phyloP scores from a whole-genome alignment of 1,140 invertebrate genomes.

The Linepithema humile region DNA sequence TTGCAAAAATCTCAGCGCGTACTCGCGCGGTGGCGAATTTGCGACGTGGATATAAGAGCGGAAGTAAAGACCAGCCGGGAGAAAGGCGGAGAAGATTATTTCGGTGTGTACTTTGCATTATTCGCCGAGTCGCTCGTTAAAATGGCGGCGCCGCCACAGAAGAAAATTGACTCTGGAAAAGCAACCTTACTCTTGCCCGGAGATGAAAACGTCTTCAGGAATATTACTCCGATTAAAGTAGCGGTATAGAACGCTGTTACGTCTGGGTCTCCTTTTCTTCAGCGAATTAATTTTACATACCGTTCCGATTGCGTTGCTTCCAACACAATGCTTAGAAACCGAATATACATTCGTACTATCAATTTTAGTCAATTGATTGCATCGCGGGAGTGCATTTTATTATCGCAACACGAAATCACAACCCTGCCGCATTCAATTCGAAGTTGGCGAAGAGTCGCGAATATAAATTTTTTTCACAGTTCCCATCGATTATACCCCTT shows the following conservation, averaged over 20 bases:
- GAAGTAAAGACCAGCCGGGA: background rate
- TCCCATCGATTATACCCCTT: conserved; percentile 11
- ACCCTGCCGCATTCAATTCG: background rate
- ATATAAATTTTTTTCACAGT: conserved; percentile 18
- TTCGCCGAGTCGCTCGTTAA: conserved; percentile 52
- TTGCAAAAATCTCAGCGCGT: conserved; percentile 38
- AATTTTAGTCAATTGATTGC: background rate
- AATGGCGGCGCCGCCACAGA: background rate
- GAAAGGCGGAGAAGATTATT: background rate
- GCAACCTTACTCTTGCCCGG: background rate
- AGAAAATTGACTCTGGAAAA: conserved; percentile 33
- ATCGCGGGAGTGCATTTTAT: background rate
- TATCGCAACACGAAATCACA: background rate
- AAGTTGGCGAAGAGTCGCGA: background rate
- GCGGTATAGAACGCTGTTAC: background rate
- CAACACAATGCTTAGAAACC: background rate
- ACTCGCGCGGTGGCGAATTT: background rate
- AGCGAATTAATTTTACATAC: conserved; percentile 12
- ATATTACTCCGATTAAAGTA: conserved; percentile 41
- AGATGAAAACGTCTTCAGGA: conserved; percentile 11
- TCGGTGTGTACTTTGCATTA: conserved; percentile 54
- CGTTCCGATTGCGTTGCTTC: background rate
- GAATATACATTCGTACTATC: background rate
- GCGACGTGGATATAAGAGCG: background rate
- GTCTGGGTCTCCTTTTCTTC: background rate